phyloP scores from a whole-genome alignment of 1,140 invertebrate genomes.

The Drosophila arawakana region DNA sequence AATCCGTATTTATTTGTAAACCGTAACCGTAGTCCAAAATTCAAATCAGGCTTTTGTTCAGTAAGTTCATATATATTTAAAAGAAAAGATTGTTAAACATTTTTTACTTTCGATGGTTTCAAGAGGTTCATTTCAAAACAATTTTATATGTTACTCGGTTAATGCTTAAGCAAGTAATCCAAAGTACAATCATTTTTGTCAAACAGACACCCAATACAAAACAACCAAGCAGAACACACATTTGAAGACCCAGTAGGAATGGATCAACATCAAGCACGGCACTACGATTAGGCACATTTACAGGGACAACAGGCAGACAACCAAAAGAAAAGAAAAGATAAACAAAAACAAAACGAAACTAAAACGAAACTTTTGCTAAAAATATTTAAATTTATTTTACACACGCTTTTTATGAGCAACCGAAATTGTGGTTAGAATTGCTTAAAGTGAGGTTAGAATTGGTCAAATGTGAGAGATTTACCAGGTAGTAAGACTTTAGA shows the following conservation, averaged over 20 bases:
- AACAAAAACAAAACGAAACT: slow-evolving; percentile 29
- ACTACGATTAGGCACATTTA: slow-evolving; percentile 51
- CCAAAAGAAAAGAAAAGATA: slow-evolving; percentile 1
- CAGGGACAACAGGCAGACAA: slow-evolving; percentile 59
- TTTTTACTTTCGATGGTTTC: slow-evolving; percentile 74
- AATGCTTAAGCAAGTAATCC: slow-evolving; percentile 77
- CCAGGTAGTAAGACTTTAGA: too few relatives aligned
- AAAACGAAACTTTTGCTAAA: slow-evolving; percentile 69
- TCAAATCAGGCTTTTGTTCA: slow-evolving; percentile 31
- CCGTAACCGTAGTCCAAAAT: slow-evolving; percentile 65
- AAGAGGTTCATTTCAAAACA: slow-evolving; percentile 54
- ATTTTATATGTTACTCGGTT: slow-evolving; percentile 65
- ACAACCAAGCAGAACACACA: slow-evolving; percentile 14
- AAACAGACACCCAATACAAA: slow-evolving; percentile 69
- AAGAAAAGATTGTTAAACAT: slow-evolving; percentile 36
- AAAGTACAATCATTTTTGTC: slow-evolving; percentile 83
- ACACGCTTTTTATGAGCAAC: slow-evolving; percentile 54
- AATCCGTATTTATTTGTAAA: slow-evolving; percentile 62
- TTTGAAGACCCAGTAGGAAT: slow-evolving; percentile 7
- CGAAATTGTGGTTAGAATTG: slow-evolving; percentile 7
- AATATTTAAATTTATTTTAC: slow-evolving; percentile 68
- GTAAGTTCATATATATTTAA: slow-evolving; percentile 25
- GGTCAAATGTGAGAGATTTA: neutral
- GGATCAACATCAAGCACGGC: slow-evolving; percentile 18
- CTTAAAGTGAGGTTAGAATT: slow-evolving; percentile 30